Base-by-base conservation (phyloP, 2,797 vertebrate species). In the Poecilia picta region DNA sequence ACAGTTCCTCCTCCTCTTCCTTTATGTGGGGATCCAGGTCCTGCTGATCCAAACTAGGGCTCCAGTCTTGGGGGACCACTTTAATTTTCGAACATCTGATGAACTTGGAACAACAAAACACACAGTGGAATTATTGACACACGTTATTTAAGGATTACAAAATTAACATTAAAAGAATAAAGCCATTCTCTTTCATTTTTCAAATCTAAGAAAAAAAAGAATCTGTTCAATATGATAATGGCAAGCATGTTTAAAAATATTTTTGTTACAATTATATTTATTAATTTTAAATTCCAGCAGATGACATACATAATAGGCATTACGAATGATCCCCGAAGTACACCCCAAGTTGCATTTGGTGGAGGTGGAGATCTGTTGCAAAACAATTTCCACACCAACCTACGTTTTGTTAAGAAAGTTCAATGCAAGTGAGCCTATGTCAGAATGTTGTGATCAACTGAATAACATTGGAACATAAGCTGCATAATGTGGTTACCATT, bases 41-140 rank as follows among this genome's bases (percentile, higher is more conserved):
- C 20, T 68, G 36, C 20, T 41, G 64, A 39, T 68, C 36, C 36
- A 41, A 68, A 41, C 64, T 41, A 3, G 36, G 36, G 64, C 10
- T 68, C 64, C 64, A 68, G 36, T 68, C 64, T 12, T 25, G 36
- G 11, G 64, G 64, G 20, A 68, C 10, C 36, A 68, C 64, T 68
- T 68, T 68, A 68, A 68, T 68, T 10, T 10, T 25, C 20, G 1
- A 68, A 68, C 64, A 68, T 68, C 36, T 41, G 36, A 41, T 25
- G 64, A 68, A 68, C 64, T 68, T 23, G 20, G 36, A 68, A 41
- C 64, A 41, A 68, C 11, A 41, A 41, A 68, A 68, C 64, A 68
- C 20, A 68, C 20, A 41, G 2, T 1, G 3, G 33, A 5, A 23
- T 25, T 41, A 41, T 41, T 68, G 36, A 68, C 36, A 12, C 36